Evolutionary conservation across 2,113 vertebrate genomes (phyloP), one percentile per base, ranked within the genome.

Genomic region (Myotis brandtii): DNA sequence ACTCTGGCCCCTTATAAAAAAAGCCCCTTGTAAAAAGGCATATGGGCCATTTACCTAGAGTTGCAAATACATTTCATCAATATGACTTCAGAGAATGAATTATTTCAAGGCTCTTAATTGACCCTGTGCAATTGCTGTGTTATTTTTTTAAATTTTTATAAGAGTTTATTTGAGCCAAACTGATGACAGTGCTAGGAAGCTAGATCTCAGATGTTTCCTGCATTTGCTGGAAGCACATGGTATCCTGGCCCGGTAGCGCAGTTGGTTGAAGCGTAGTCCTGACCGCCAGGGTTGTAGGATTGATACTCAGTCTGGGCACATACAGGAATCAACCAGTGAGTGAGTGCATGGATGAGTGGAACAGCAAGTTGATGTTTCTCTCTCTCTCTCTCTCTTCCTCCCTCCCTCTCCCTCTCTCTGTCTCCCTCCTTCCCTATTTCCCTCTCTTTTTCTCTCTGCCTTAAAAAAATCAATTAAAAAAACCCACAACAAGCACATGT

Each of bases 61-160:
- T 92, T 77, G 81, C 56, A 84, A 54, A 88, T 52, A 9, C 43
- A 18, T 94, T 94, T 94, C 88, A 88, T 96, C 85, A 91, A 2
- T 93, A 4, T 80, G 37, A 91, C 59, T 95, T 95, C 79, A 11
- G 91, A 86, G 72, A 94, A 91, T 96, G 73, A 75, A 32, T 96
- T 59, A 50, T 86, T 90, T 94, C 77, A 64, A n/a, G 82, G 17
- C 34, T 91, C 52, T 91, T 85, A 91, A 48, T 56, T 69, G 79
- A 81, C 52, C 75, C 2, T 12, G 5, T 70, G 66, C 17, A 27
- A 0, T 69, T 81, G 59, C 12, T 50, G 17, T 30, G 80, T 75
- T 77, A 37, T 40, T 48, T 48, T 46, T 76, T 50, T n/a, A 46
- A 50, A 76, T 18, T 52, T 77, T 52, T 77, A 32, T 50, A n/a